Conservation (phyloP, 2,888 invertebrate genomes). For the Zaprionus lineosus region DNA sequence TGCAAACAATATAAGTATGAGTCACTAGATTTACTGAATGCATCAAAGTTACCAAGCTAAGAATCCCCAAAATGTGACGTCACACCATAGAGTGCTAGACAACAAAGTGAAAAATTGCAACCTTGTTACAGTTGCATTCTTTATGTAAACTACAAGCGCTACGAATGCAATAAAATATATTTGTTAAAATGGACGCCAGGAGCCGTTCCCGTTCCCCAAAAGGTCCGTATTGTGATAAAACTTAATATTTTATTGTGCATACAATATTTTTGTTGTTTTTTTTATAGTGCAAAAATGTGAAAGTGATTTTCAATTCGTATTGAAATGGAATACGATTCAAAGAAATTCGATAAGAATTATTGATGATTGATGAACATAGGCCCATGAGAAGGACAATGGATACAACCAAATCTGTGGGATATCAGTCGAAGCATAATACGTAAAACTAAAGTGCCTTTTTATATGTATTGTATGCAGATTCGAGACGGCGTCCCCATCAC, state of each 20-base stretch:
- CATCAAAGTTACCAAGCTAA: no score
- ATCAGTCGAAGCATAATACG: background rate
- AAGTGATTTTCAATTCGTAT: conserved; percentile 30
- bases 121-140: conserved; percentile 16
- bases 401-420: background rate
- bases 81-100: no score
- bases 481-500: conserved; percentile 12
- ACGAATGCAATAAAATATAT: background rate
- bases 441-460: conserved; percentile 10
- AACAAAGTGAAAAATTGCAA: background rate
- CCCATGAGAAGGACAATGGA: conserved; percentile 2
- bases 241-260: conserved; percentile 20
- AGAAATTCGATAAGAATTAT: background rate
- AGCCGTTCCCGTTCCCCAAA: conserved; percentile 49
- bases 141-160: conserved; percentile 10
- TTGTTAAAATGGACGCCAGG: conserved; percentile 57
- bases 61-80: no score
- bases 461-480: conserved; percentile 31
- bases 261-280: conserved; percentile 65
- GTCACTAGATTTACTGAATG: no score
- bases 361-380: background rate
- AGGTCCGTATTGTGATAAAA: conserved; percentile 50
- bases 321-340: conserved; percentile 6
- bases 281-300: conserved; percentile 66
- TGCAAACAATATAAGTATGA: no score